Base-by-base conservation (phyloP, 2,113 vertebrate species). In the Pavo muticus region DNA sequence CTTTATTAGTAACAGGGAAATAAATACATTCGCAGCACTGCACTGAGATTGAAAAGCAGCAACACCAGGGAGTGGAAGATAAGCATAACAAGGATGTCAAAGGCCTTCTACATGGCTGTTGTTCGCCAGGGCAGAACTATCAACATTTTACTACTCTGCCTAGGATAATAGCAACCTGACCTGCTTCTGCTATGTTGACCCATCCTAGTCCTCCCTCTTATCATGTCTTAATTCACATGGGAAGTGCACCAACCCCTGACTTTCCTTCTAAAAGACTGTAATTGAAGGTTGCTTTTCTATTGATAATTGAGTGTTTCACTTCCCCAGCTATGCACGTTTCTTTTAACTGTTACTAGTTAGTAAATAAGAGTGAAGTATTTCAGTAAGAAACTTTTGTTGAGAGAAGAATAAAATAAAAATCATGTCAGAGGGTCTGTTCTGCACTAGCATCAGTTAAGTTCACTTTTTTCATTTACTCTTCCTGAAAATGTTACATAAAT, bases 401-500 rank as follows among this genome's bases (percentile, higher is more conserved):
- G 74, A 75, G 37, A 89, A 72, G 21, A 92, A 52, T 44, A 56
- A 44, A 93, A 72, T 88, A 84, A 17, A 86, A 64, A 71, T 61
- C 35, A 44, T 42, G 25, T 44, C 44, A 60, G 47, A 60, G 17
- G 25, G 24, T 52, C 15, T 80, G 10, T 88, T 90, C 40, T 78
- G 29, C 19, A 63, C 52, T 13, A 81, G 29, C 32, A 91, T 4
- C 8, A 71, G 67, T 69, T 93, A 95, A 93, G 76, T 79, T 90
- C 79, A 86, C 39, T 30, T 78, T 84, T 57, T 84, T 90, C 10
- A 74, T 88, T 88, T 78, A 91, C 10, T 84, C n/a, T 84, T 57
- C 50, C 61, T 37, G 27, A 77, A 94, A 94, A 93, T 94, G 75
- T 90, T 90, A 93, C 90, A 88, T 83, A 91, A 95, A 88, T 90